phyloP scores from a whole-genome alignment of 1,140 invertebrate genomes.

The Leptoteleia sp. region DNA sequence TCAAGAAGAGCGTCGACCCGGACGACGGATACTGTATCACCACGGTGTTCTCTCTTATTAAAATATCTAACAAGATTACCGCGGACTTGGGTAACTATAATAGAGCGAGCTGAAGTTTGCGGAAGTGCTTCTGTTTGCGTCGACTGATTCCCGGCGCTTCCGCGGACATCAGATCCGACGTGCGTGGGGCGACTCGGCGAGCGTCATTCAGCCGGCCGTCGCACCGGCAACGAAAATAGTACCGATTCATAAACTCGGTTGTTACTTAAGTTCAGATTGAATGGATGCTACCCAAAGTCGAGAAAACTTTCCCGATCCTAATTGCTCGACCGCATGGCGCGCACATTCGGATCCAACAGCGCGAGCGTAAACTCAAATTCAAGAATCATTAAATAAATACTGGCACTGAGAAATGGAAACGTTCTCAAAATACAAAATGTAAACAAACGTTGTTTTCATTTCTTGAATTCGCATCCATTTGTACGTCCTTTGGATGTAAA shows the following conservation, averaged over 20 bases:
- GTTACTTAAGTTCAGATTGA: constrained; percentile 32
- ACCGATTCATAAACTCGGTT: neutral
- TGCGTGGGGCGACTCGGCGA: neutral
- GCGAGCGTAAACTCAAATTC: too few species aligned
- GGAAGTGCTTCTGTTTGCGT: constrained; percentile 48
- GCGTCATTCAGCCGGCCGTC: neutral
- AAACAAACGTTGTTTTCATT: too few species aligned
- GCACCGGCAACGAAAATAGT: constrained; percentile 17
- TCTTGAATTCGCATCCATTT: too few species aligned
- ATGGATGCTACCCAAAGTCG: too few species aligned
- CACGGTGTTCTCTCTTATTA: constrained; percentile 76
- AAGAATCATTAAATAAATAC: too few species aligned
- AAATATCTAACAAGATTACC: constrained; percentile 80
- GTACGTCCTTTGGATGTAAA: too few species aligned
- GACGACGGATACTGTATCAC: constrained; percentile 69
- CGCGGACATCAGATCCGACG: constrained; percentile 6
- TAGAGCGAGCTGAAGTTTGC: constrained; percentile 75
- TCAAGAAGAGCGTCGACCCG: constrained; percentile 12
- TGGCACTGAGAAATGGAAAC: too few species aligned
- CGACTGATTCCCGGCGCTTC: constrained; percentile 32
- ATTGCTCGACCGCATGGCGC: too few species aligned
- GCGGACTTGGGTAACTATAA: constrained; percentile 78
- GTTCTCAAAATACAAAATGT: too few species aligned
- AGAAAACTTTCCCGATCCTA: too few species aligned
- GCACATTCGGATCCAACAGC: too few species aligned